Evolutionary conservation across 2,888 invertebrate species (phyloP), one percentile per base, ranked within the genome.

Genomic region (Ceramica pisi): DNA sequence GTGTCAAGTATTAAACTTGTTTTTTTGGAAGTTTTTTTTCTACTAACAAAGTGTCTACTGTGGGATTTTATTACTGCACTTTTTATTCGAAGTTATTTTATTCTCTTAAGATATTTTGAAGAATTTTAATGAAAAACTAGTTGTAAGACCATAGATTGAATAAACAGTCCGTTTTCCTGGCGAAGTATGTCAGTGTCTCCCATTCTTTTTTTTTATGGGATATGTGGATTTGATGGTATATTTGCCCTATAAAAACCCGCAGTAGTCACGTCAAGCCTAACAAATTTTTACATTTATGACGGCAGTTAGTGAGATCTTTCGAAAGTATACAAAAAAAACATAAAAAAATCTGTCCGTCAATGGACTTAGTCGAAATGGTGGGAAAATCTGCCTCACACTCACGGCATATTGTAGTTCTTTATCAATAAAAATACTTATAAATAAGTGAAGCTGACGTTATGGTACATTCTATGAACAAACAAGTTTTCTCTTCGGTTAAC

Each of bases 341-440:
- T 48, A 56, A 46, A 70, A 89, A 88, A 87, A 88, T 88, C 91
- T 90, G 91, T 91, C 92, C 94, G 85, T 86, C 83, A 74, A 71
- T 86, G 90, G 91, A 93, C 93, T 91, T 93, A 94, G 91, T 93
- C 92, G 90, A 91, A 87, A 88, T 93, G 95, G 95, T 95, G 95
- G 95, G 95, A 92, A 92, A 89, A 87, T 88, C 92, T 94, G 95
- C 95, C 95, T 92, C 94, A 89, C 91, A 80, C 92, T 86, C 71
- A 85, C 91, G 95, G 94, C 95, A 94, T 82, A 46, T 81, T 90
- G 89, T 93, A 94, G 86, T 95, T 93, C 92, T 92, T 91, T 93
- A 86, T 86, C 84, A 90, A 89, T 88, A 88, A 90, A 89, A 88
- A 90, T 86, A 91, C 87, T 87, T 90, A 90, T 74, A 89, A 85